Evolutionary conservation across 2,888 invertebrate species (phyloP), one percentile per base, ranked within the genome.

Genomic region (Tetramorium bicarinatum): DNA sequence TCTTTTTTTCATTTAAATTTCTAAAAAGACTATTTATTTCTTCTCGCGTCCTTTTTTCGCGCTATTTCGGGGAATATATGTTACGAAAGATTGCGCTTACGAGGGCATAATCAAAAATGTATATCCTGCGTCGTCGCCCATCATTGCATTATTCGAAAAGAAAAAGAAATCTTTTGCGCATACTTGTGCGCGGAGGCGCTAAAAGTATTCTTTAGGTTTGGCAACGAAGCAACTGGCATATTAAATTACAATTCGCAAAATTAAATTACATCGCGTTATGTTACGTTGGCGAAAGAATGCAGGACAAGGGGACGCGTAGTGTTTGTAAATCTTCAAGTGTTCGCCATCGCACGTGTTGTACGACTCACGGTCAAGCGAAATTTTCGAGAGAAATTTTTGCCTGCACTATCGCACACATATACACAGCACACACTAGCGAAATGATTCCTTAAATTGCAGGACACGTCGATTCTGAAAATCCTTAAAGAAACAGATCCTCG

Each of bases 391-490:
- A 7, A 6, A 49, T 7, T 49, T 49, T 49, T 54, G 21, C 11
- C 9, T 29, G 29, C 29, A 9, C n/a, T 38, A 15, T n/a, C 38
- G n/a, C n/a, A 34, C 29, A 34, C 29, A 34, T 4, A 34, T 4
- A 34, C 29, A 34, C 4, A 34, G 29, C 29, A 34, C 29, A 34
- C 21, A 7, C 38, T 71, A 71, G 52, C 38, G 49, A 38, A 61
- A 59, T 71, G 41, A 61, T 71, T 71, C 9, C 18, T n/a, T n/a
- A 25, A 41, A 56, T 18, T 34, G n/a, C n/a, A n/a, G 41, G 25
- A 29, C 38, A 9, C 6, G 9, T 54, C 38, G 9, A 25, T 44
- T 11, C 25, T 6, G 2, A 11, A 72, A 29, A 9, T 56, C 4
- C 38, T 56, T 6, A 11, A 56, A 56, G 18, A 21, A 21, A 21